Conservation (phyloP, 2,113 vertebrate species). For the Carassius carassius region DNA sequence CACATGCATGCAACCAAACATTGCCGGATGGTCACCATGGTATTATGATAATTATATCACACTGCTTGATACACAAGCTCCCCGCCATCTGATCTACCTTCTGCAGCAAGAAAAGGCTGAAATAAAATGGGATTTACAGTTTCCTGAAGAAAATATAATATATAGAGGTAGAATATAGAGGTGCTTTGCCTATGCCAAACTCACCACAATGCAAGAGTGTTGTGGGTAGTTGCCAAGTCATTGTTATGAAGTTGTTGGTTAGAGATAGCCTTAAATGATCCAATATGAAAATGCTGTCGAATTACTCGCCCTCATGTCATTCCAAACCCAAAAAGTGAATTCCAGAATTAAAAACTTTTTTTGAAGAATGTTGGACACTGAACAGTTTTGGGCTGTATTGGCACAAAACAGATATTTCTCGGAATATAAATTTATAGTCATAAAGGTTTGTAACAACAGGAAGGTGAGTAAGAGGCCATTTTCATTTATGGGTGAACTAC, state of each 20-base stretch:
- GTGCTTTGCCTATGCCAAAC: neutral
- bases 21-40: neutral
- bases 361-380: neutral
- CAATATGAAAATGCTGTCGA: neutral
- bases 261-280: neutral
- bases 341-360: neutral
- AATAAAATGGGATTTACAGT: constrained; percentile 1
- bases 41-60: constrained; percentile 21
- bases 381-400: neutral
- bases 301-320: neutral
- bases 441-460: neutral
- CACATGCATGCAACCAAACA: neutral
- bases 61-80: constrained; percentile 3
- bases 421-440: neutral
- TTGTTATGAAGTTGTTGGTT: neutral
- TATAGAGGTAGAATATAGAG: no score
- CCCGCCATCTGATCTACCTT: constrained; percentile 10
- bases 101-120: neutral
- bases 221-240: neutral
- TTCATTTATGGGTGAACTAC: neutral
- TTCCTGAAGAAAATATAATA: neutral
- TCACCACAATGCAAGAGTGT: neutral
- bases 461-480: neutral
- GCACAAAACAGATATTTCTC: neutral
- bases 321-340: neutral